Percentiles rank a stretch among this genome's conserved stretches.
phyloP scores from a whole-genome alignment of 2,113 vertebrate species.

The Cheirogaleus medius region DNA sequence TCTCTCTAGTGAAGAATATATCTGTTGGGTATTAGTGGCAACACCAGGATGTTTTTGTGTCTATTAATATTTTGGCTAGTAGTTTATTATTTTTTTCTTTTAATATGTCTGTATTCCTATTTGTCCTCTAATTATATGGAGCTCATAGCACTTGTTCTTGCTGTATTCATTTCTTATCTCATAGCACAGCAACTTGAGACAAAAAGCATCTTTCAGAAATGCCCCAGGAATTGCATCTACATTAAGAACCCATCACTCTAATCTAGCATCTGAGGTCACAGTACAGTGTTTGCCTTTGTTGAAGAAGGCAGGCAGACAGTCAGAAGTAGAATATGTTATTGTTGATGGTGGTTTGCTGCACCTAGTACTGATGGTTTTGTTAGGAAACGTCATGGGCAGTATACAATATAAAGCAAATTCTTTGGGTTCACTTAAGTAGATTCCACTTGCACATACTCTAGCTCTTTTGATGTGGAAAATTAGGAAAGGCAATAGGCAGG shows the following conservation, averaged over 20 bases:
- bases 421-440: background rate
- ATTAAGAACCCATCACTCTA: background rate
- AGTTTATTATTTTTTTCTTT: background rate
- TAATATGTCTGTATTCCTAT: background rate
- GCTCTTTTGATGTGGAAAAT: background rate
- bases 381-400: background rate
- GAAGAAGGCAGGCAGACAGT: background rate
- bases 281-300: constrained; percentile 1
- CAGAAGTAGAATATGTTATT: background rate
- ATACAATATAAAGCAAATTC: background rate
- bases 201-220: background rate
- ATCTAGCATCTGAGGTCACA: background rate
- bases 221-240: background rate
- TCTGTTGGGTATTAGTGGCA: background rate
- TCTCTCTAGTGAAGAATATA: background rate
- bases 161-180: constrained; percentile 27
- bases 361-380: background rate
- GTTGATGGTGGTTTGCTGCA: background rate
- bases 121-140: background rate
- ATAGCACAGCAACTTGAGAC: background rate
- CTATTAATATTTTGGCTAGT: background rate
- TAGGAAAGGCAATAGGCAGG: background rate
- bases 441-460: background rate
- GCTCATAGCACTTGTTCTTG: background rate
- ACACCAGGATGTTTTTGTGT: background rate